Evolutionary conservation across 2,797 vertebrate genomes (phyloP), one percentile per base, ranked within the genome.

Genomic region (Oreochromis grahami): DNA sequence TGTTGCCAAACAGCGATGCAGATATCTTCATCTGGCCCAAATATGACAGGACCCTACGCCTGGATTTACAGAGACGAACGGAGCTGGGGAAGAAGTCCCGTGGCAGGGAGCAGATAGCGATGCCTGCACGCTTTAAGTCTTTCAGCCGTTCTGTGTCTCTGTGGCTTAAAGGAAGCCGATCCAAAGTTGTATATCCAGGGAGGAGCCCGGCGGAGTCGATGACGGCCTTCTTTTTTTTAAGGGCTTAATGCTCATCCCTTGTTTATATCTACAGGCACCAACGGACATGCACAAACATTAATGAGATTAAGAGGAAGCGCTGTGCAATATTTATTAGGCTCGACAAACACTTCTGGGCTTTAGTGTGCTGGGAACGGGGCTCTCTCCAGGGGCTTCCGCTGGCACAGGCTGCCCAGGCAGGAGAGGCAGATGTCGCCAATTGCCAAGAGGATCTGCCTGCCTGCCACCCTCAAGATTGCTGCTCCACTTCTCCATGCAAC

Each of bases 261-360:
- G 96, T 96, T 96, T 96, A 95, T 95, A 95, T 95, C 95, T 93
- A 85, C 90, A 90, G 92, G 86, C 90, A 96, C 92, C 93, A 91
- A 95, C 94, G 95, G 96, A 96, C 96, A 96, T 96, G 95, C 94
- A 95, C 95, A 95, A 96, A 97, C 96, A 97, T 96, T 96, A 96
- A 96, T 95, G 94, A 96, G 96, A 96, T 97, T 96, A 96, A 95
- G 94, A 91, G 95, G 94, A 95, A 94, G 93, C 93, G 79, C 92
- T 86, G 91, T 88, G 95, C 94, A 95, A 96, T 96, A 96, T 96
- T 96, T 96, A 96, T 96, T 95, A 95, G 95, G 94, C 94, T 95
- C 94, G 91, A 95, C 96, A 96, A 97, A 96, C 95, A 96, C 95
- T 96, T 95, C 92, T 92, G 93, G 95, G 96, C 94, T 96, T 96